Base-by-base conservation (phyloP, 2,888 invertebrate genomes). In the Callinectes sapidus region DNA sequence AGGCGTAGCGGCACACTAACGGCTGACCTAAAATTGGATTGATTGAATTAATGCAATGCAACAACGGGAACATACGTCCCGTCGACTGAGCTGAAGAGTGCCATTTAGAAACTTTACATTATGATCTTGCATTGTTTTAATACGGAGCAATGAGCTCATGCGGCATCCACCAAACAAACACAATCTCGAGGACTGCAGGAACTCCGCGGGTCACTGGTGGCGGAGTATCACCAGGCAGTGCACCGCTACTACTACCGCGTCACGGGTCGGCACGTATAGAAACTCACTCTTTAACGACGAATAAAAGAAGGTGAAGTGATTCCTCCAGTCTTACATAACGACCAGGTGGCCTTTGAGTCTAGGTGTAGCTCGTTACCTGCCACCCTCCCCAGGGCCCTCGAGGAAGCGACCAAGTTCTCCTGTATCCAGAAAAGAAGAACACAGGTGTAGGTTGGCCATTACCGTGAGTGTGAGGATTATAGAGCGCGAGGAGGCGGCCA, bases 401-500 rank as follows among this genome's bases (percentile, higher is more conserved):
- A 81, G 81, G 81, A 81, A n/a, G 81, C 6, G 81, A 81, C 81
- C 81, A 81, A 81, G 81, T 35, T 81, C 81, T 81, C 81, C 81
- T 81, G 81, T 81, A 81, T 81, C 81, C 81, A 32, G 81, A 81
- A 81, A 81, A 81, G 81, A 81, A 81, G 81, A 81, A 81, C 81
- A 81, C 81, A 81, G 81, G 81, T 81, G 81, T 81, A 81, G 81
- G 81, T 81, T 81, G 81, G 81, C 81, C 81, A 81, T 81, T 81
- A 81, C 81, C 81, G 81, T 81, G 81, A 81, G 81, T 81, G 81
- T 81, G 35, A 81, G 81, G 81, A 81, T 81, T 81, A 81, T 81
- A 81, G 81, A 81, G 81, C 81, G 81, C 81, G 81, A 35, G 81
- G 81, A 81, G 81, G 81, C 81, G 81, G 81, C 32, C 81, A 81